Percentiles rank a stretch among this genome's conserved stretches.
These are phyloP conservation scores for Pocota personata DNA, from an alignment of 2,888 invertebrate genomes.

Conservation along the genomic window DNA sequence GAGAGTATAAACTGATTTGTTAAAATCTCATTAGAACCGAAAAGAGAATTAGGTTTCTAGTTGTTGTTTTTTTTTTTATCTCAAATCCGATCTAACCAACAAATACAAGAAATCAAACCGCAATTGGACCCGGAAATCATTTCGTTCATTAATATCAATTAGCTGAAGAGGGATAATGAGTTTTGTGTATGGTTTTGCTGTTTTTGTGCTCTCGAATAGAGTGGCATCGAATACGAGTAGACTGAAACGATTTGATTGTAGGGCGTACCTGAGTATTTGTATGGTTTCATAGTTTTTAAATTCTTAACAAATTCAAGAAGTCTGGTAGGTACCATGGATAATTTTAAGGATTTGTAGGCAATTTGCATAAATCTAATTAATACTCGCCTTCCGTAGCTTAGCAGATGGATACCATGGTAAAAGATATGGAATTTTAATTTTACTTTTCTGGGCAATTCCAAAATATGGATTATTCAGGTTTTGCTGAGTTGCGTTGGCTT, in stretches of 20 bases:
- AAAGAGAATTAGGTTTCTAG: constrained; percentile 51
- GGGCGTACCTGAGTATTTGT: not conserved
- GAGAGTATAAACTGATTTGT: constrained; percentile 62
- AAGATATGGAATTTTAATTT: constrained; percentile 32
- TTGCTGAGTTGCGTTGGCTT: constrained; percentile 39
- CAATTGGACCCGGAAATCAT: constrained; percentile 66
- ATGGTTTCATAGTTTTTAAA: not conserved
- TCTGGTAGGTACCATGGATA: not conserved
- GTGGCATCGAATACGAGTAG: not conserved
- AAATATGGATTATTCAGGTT: constrained; percentile 50
- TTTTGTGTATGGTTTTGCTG: constrained; percentile 36
- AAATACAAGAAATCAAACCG: constrained; percentile 62
- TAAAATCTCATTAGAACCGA: constrained; percentile 66
- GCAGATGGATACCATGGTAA: constrained; percentile 47
- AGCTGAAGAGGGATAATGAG: constrained; percentile 63
- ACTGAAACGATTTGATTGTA: not conserved
- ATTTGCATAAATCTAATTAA: constrained; percentile 69
- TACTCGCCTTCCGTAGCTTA: constrained; percentile 28
- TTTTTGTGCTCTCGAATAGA: no score
- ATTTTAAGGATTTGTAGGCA: constrained; percentile 21
- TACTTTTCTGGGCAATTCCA: constrained; percentile 29
- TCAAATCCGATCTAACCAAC: constrained; percentile 53
- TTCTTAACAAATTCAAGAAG: not conserved
- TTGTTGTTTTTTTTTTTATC: constrained; percentile 46
- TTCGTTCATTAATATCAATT: constrained; percentile 70